A percentile compares a stretch with the other conserved stretches of the same genome.
These are phyloP conservation scores for Euspilapteryx auroguttella DNA, from an alignment of 2,888 invertebrate genomes.

Conservation along the genomic window DNA sequence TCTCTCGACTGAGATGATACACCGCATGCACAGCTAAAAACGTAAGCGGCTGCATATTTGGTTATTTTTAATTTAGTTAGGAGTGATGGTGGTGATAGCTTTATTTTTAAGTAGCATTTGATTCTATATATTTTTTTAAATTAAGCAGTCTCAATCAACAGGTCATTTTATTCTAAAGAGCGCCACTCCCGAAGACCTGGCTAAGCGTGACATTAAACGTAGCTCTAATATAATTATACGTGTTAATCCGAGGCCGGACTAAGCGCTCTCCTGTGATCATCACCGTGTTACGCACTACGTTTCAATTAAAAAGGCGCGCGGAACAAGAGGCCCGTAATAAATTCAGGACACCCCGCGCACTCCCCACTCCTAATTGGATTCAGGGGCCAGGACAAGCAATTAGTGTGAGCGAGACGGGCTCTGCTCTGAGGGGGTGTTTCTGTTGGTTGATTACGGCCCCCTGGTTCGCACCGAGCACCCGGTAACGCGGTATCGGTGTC, in stretches of 20 bases:
- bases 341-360: conserved; percentile 29
- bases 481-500: conserved; percentile 7
- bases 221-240: not conserved
- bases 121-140: too few species aligned
- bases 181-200: not conserved
- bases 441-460: conserved; percentile 1
- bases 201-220: not conserved
- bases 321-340: conserved; percentile 42
- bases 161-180: too few species aligned
- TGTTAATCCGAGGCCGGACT: conserved; percentile 5
- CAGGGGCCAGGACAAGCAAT: conserved; percentile 36
- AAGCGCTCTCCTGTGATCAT: conserved; percentile 18
- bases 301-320: conserved; percentile 43
- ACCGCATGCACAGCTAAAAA: too few species aligned
- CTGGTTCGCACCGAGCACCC: conserved; percentile 11
- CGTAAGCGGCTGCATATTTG: too few species aligned
- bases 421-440: conserved; percentile 1
- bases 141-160: too few species aligned
- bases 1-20: too few species aligned
- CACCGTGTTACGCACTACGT: conserved; percentile 34
- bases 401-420: conserved; percentile 28
- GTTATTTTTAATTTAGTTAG: too few species aligned
- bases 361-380: conserved; percentile 42
- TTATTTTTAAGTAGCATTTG: too few species aligned
- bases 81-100: too few species aligned